A percentile compares a stretch with the other conserved stretches of the same genome.
Conservation (phyloP, 2,113 vertebrate species). For the Antennarius striatus region DNA sequence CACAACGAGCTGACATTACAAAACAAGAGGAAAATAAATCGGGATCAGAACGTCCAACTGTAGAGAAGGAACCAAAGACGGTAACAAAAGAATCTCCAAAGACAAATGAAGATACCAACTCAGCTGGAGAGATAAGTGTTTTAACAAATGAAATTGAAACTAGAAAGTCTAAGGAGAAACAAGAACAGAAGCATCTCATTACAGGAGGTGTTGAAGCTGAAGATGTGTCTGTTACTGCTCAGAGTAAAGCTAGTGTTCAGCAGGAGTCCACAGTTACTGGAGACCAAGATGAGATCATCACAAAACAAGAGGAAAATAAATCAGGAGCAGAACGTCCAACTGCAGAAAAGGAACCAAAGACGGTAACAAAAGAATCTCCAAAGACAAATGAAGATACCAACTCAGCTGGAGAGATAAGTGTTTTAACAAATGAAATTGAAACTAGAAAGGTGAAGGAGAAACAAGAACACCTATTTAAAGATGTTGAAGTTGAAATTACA, state of each 20-base stretch:
- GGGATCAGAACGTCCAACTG: no score
- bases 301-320: not conserved
- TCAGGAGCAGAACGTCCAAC: no score
- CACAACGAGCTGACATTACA: not conserved
- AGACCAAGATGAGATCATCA: constrained; percentile 11
- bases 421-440: not conserved
- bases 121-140: not conserved
- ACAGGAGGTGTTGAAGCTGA: constrained; percentile 6
- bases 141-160: not conserved
- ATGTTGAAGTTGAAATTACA: not conserved
- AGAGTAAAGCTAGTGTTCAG: not conserved
- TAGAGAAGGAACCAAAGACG: no score
- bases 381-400: not conserved
- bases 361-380: not conserved
- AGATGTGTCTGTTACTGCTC: no score
- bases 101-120: not conserved
- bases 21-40: not conserved
- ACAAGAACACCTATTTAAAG: not conserved
- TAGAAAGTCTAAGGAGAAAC: not conserved
- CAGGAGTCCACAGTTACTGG: not conserved
- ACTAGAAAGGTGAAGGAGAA: not conserved
- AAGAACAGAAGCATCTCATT: fast-evolving
- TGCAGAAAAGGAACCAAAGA: no score
- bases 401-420: not conserved
- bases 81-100: not conserved